Percentiles rank a stretch among this genome's conserved stretches.
phyloP scores from a whole-genome alignment of 2,797 vertebrate genomes.

The Pseudochirops cupreus region DNA sequence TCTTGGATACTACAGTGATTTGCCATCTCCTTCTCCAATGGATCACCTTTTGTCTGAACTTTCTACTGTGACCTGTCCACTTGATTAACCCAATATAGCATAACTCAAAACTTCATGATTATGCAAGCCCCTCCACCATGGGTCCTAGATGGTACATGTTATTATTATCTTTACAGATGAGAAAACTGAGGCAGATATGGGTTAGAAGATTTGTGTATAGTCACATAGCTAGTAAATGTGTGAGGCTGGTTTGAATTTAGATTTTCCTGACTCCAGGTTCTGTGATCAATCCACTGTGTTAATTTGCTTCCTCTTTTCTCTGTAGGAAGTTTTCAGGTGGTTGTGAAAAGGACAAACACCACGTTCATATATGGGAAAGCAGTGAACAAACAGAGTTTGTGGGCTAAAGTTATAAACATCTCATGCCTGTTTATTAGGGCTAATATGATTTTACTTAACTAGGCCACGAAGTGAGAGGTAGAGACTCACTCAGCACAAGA shows the following conservation, averaged over 20 bases:
- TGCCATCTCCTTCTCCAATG: background rate
- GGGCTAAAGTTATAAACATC: slow-evolving; percentile 32
- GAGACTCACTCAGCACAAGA: slow-evolving; percentile 23
- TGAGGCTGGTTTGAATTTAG: background rate
- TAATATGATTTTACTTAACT: slow-evolving; percentile 58
- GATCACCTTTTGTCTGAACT: background rate
- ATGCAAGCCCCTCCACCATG: background rate
- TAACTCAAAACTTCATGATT: background rate
- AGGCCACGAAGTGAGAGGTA: slow-evolving; percentile 53
- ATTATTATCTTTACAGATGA: background rate
- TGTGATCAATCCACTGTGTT: background rate
- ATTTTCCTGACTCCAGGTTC: background rate
- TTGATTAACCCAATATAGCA: background rate
- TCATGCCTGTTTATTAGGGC: slow-evolving; percentile 16
- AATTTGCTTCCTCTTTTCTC: background rate
- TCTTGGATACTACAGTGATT: background rate
- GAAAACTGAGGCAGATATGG: background rate
- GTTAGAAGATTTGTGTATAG: background rate
- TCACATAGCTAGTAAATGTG: background rate
- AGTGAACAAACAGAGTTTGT: background rate
- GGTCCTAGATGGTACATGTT: background rate
- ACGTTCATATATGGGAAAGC: slow-evolving; percentile 17
- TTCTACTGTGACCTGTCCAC: background rate
- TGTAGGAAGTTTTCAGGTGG: background rate
- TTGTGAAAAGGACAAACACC: slow-evolving; percentile 36